Evolutionary conservation across 2,113 vertebrate genomes (phyloP).

Genomic region (Rhinichthys klamathensis): DNA sequence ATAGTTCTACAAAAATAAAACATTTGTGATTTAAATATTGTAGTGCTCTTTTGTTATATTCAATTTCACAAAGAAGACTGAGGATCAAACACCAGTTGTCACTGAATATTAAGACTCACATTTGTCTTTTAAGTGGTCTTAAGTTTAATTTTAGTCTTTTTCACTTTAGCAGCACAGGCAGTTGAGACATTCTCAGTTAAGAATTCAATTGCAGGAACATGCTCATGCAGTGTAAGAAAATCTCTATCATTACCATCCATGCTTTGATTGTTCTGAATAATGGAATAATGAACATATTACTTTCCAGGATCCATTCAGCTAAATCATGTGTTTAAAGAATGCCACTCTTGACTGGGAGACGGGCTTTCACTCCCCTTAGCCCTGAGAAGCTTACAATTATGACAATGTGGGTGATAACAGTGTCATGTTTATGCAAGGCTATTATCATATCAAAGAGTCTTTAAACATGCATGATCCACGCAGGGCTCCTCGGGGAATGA

Average conservation of each 20-base stretch:
- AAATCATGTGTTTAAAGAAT: conserved; percentile 13
- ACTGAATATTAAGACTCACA: background rate
- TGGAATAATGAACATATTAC: conserved; percentile 12
- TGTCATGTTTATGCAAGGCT: conserved; percentile 52
- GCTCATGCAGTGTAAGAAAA: background rate
- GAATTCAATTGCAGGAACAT: background rate
- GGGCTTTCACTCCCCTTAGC: conserved; percentile 1
- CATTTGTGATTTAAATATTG: background rate
- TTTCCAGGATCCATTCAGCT: conserved; percentile 26
- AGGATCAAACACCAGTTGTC: background rate
- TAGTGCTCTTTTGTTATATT: background rate
- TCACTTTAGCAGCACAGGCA: background rate
- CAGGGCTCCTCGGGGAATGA: conserved; percentile 24
- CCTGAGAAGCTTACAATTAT: conserved; percentile 44
- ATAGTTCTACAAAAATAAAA: background rate
- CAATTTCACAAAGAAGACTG: background rate
- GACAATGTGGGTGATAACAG: conserved; percentile 43
- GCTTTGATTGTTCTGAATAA: background rate
- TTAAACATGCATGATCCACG: conserved; percentile 36
- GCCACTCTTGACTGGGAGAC: conserved; percentile 1
- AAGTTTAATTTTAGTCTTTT: background rate
- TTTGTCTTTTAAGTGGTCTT: background rate
- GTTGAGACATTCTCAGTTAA: background rate
- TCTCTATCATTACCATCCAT: background rate
- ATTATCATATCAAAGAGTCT: conserved; percentile 57